Conservation (phyloP, 2,888 invertebrate genomes). For the Thereva unica region DNA sequence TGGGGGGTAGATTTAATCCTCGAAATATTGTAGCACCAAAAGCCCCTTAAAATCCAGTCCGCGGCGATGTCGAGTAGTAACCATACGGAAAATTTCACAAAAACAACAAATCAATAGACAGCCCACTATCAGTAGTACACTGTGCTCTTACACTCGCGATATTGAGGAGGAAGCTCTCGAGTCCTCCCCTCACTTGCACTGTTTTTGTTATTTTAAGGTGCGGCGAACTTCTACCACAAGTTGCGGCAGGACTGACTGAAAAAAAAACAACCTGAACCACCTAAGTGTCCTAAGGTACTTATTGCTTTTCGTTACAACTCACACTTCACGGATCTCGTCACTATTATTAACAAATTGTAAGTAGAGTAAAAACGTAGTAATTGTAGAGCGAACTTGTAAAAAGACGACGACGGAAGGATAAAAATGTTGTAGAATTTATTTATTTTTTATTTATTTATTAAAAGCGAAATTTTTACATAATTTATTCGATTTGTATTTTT, state of each 20-base stretch:
- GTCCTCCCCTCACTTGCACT: conserved; percentile 19
- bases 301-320: too few species aligned
- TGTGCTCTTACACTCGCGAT: conserved; percentile 15
- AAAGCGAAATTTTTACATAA: too few species aligned
- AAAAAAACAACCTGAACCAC: too few species aligned
- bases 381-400: too few species aligned
- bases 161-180: conserved; percentile 22
- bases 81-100: conserved; percentile 38
- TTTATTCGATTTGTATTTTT: too few species aligned
- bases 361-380: too few species aligned
- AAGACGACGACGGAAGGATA: too few species aligned
- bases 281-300: too few species aligned
- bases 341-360: too few species aligned
- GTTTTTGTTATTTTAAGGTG: conserved; percentile 25
- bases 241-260: conserved; percentile 17
- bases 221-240: conserved; percentile 29
- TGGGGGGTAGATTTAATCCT: not conserved
- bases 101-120: conserved; percentile 41
- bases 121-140: conserved; percentile 28
- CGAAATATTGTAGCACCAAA: not conserved
- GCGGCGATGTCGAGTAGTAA: conserved; percentile 32
- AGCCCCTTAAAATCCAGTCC: conserved; percentile 9
- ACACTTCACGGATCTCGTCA: too few species aligned
- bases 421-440: too few species aligned
- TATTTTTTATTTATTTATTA: too few species aligned